Percentiles rank a stretch among this genome's conserved stretches.
These are phyloP conservation scores for Sympetrum striolatum DNA, from an alignment of 2,888 invertebrate genomes.

Conservation along the genomic window DNA sequence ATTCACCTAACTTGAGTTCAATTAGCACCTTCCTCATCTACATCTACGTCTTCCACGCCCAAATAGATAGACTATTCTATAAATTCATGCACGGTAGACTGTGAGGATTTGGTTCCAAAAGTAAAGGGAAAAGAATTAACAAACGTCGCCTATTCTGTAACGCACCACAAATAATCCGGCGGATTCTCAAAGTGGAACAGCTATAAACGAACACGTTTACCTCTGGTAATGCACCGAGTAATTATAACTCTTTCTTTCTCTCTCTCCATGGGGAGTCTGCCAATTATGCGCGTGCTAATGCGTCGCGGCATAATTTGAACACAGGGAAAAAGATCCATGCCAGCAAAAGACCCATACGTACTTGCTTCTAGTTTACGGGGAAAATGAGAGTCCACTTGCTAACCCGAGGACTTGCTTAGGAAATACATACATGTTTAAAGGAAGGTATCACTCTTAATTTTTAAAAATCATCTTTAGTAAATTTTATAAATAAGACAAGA, in stretches of 20 bases:
- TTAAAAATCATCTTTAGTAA: too few relatives aligned
- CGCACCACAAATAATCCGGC: background rate
- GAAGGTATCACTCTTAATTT: too few relatives aligned
- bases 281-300: background rate
- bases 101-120: background rate
- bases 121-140: background rate
- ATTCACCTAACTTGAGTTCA: background rate
- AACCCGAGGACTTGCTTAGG: too few relatives aligned
- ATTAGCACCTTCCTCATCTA: background rate
- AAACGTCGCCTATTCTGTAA: background rate
- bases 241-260: slow-evolving; percentile 2
- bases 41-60: background rate
- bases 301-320: background rate
- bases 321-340: background rate
- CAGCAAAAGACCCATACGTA: background rate
- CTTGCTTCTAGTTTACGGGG: background rate
- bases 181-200: slow-evolving; percentile 2
- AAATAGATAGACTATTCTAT: too few relatives aligned
- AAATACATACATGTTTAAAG: too few relatives aligned
- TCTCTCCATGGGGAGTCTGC: background rate
- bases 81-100: background rate
- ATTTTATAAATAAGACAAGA: too few relatives aligned
- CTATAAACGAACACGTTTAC: background rate
- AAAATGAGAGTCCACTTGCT: too few relatives aligned
- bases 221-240: slow-evolving; percentile 13